A percentile compares a stretch with the other conserved stretches of the same genome.
These are phyloP conservation scores for Platysteira castanea DNA, from an alignment of 2,113 vertebrate genomes.

Conservation along the genomic window DNA sequence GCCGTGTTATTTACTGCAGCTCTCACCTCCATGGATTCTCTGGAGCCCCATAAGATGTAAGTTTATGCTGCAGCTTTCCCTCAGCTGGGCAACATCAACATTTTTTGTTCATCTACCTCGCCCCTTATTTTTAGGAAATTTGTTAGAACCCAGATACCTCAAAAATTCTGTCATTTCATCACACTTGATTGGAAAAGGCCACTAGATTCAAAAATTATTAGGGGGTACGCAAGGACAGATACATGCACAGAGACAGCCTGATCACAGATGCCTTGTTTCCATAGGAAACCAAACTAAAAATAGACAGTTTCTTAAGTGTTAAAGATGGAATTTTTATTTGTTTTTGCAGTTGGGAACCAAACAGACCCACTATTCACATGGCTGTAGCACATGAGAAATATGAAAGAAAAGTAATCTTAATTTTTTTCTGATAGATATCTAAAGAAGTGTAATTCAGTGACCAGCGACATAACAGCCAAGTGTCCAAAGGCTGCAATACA, in stretches of 20 bases:
- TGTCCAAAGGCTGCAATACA: not conserved
- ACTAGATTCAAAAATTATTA: conserved; percentile 56
- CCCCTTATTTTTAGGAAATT: not conserved
- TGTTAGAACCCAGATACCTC: not conserved
- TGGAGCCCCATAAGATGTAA: not conserved
- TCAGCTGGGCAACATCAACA: not conserved
- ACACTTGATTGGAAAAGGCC: not conserved
- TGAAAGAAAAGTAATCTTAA: not conserved
- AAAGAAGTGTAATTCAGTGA: not conserved
- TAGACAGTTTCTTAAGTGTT: conserved; percentile 62
- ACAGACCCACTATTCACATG: conserved; percentile 53
- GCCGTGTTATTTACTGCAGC: not conserved
- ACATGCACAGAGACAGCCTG: conserved; percentile 52
- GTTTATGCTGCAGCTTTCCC: not conserved
- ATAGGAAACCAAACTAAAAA: conserved; percentile 69
- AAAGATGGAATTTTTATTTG: conserved; percentile 68
- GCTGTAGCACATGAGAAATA: conserved; percentile 18
- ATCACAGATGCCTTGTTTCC: conserved; percentile 64
- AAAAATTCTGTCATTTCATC: not conserved
- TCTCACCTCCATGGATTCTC: not conserved
- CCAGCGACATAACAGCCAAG: not conserved
- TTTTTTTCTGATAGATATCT: not conserved
- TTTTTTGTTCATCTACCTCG: not conserved
- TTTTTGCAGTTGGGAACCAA: conserved; percentile 59
- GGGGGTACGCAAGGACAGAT: conserved; percentile 65